Percentiles rank a stretch among this genome's conserved stretches.
These are phyloP conservation scores for Himalopsyche japonica DNA, from an alignment of 2,888 invertebrate species.

Conservation along the genomic window DNA sequence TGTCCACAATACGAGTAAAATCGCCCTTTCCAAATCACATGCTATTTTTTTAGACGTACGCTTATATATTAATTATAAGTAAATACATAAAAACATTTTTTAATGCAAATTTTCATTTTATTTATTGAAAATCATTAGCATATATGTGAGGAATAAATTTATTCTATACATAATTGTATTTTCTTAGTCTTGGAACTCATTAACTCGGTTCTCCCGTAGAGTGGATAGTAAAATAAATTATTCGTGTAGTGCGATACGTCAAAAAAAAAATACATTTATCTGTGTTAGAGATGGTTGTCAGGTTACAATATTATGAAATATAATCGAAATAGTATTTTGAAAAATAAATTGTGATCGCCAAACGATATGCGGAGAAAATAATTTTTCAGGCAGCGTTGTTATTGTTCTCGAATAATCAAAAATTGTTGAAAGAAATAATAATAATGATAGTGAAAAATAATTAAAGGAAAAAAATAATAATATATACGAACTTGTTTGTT, in stretches of 20 bases:
- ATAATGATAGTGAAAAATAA: constrained; percentile 36
- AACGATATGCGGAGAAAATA: constrained; percentile 17
- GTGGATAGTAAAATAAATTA: constrained; percentile 6
- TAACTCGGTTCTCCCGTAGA: constrained; percentile 24
- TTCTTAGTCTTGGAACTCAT: not conserved
- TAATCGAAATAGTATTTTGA: constrained; percentile 35
- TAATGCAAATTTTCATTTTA: no score
- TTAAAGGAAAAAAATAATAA: constrained; percentile 35
- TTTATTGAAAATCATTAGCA: no score
- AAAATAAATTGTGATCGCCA: constrained; percentile 13
- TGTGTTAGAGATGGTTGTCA: constrained; percentile 41
- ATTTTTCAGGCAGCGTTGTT: constrained; percentile 37
- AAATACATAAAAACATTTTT: no score
- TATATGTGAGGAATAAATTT: not conserved
- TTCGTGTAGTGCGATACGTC: constrained; percentile 26
- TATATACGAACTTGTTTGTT: constrained; percentile 40
- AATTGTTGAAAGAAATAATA: constrained; percentile 40
- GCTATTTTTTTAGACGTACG: no score
- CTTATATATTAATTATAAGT: no score
- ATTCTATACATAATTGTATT: not conserved
- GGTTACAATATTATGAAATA: constrained; percentile 32
- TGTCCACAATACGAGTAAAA: no score
- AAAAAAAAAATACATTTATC: constrained; percentile 33
- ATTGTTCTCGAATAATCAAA: constrained; percentile 40
- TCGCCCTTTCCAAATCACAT: no score